phyloP scores from a whole-genome alignment of 2,888 invertebrate species.

The Brachyptera putata region DNA sequence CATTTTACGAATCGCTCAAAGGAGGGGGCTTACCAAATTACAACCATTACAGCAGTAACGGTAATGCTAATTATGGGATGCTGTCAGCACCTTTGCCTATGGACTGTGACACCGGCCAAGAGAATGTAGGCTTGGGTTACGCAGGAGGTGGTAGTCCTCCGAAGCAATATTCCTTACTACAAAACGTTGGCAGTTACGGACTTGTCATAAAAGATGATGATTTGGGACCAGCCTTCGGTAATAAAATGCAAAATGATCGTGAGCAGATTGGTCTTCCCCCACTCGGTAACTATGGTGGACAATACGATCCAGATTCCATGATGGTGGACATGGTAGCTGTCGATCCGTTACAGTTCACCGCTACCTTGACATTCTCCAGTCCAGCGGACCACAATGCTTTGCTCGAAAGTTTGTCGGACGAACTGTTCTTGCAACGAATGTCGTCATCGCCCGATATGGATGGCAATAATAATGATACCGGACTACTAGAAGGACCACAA shows the following conservation, averaged over 20 bases:
- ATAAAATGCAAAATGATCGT: constrained; percentile 42
- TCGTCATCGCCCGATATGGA: constrained; percentile 41
- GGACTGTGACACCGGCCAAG: constrained; percentile 68
- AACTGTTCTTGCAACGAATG: constrained; percentile 70
- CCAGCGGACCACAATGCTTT: constrained; percentile 68
- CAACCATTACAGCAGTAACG: constrained; percentile 55
- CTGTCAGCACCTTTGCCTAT: constrained; percentile 66
- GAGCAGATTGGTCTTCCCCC: constrained; percentile 40
- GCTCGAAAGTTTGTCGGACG: constrained; percentile 73
- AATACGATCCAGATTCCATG: constrained; percentile 53
- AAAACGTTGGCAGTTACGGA: constrained; percentile 73
- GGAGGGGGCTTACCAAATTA: constrained; percentile 49
- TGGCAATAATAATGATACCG: constrained; percentile 59
- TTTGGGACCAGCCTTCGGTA: constrained; percentile 18
- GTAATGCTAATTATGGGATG: constrained; percentile 56
- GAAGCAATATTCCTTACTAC: constrained; percentile 74
- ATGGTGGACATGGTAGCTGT: constrained; percentile 80
- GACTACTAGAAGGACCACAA: constrained; percentile 68
- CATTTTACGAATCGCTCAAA: constrained; percentile 83
- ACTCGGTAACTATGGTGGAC: constrained; percentile 52
- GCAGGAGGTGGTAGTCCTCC: constrained; percentile 20
- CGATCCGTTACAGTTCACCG: constrained; percentile 77
- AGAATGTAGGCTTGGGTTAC: constrained; percentile 38
- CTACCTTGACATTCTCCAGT: constrained; percentile 73
- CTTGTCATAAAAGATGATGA: constrained; percentile 72